phyloP scores from a whole-genome alignment of 2,113 vertebrate species.

The Cyprinodon variegatus region DNA sequence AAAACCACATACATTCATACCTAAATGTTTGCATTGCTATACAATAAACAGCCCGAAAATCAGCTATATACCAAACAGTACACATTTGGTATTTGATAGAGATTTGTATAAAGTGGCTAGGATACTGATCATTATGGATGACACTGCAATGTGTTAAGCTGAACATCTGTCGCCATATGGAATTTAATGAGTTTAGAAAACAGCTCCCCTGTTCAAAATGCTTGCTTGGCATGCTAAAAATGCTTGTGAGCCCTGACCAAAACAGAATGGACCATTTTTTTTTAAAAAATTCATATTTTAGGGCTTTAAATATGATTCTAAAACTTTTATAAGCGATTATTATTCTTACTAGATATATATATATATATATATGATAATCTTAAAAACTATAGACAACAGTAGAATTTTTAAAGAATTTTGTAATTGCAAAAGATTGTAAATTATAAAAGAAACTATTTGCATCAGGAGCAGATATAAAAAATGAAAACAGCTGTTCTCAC shows the following conservation, averaged over 20 bases:
- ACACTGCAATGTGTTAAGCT: background rate
- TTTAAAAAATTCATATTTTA: no score
- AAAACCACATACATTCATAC: background rate
- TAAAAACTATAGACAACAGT: background rate
- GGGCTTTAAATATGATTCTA: background rate
- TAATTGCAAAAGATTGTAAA: background rate
- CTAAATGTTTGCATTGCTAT: conserved; percentile 1
- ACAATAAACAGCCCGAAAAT: background rate
- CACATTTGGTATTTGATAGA: background rate
- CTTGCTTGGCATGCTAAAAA: background rate
- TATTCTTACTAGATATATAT: background rate
- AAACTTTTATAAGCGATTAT: background rate
- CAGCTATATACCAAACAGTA: background rate
- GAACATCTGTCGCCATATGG: background rate
- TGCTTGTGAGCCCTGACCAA: background rate
- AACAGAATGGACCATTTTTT: no score
- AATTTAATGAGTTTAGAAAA: no score
- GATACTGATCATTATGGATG: background rate
- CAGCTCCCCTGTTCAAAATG: background rate
- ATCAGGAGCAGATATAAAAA: conserved; percentile 10
- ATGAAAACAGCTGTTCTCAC: conserved; percentile 6
- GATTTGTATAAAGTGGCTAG: background rate
- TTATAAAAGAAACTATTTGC: background rate
- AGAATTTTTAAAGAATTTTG: background rate
- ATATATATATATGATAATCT: no score